Conservation (phyloP, 1,140 invertebrate genomes). For the Geopemphigus sp. region DNA sequence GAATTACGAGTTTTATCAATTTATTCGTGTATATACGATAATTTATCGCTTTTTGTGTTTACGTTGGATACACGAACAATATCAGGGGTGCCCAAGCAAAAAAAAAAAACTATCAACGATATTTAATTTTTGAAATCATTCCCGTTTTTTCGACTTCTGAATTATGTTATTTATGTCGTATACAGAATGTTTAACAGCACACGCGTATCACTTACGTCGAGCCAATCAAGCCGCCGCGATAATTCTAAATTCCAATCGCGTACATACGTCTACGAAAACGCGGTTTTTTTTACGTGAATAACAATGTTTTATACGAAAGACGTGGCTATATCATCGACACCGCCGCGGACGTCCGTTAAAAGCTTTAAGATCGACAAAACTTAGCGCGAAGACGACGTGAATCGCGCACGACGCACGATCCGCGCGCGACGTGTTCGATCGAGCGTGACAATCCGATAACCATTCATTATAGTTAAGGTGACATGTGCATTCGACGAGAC, state of each 20-base stretch:
- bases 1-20: slow-evolving; percentile 50
- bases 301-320: too few species aligned
- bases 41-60: slow-evolving; percentile 45
- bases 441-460: not conserved
- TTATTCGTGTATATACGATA: slow-evolving; percentile 42
- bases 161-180: slow-evolving; percentile 17
- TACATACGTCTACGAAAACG: too few species aligned
- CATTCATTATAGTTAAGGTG: slow-evolving; percentile 1
- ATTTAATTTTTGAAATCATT: slow-evolving; percentile 30
- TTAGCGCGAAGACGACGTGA: too few species aligned
- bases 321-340: too few species aligned
- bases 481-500: slow-evolving; percentile 16
- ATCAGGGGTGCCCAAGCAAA: slow-evolving; percentile 18
- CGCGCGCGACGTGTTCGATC: not conserved
- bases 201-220: too few species aligned
- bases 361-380: too few species aligned
- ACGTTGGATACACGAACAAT: slow-evolving; percentile 22
- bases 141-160: slow-evolving; percentile 23
- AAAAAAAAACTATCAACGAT: slow-evolving; percentile 28
- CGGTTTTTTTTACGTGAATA: too few species aligned
- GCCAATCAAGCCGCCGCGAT: too few species aligned
- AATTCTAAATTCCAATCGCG: too few species aligned
- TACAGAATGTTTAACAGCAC: too few species aligned
- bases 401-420: not conserved
- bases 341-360: too few species aligned